Evolutionary conservation across 2,888 invertebrate genomes (phyloP), one percentile per base, ranked within the genome.

Genomic region (Limnephilus marmoratus): DNA sequence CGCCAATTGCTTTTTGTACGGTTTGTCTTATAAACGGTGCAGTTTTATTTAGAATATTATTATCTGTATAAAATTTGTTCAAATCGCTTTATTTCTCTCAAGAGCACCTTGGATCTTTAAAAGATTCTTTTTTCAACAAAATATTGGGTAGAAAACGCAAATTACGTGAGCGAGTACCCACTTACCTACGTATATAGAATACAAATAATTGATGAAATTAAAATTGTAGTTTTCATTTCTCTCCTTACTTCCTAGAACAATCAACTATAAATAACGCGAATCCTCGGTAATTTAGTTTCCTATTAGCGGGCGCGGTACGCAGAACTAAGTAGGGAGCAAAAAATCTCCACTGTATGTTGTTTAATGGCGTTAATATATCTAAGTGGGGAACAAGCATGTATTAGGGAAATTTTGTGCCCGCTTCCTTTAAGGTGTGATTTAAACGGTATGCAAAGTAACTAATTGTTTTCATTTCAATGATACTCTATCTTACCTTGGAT

Each of bases 281-380:
- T 92, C 82, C 92, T 86, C 41, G 81, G 92, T 86, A 92, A 92
- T 92, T 92, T 85, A 90, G 92, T 90, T 92, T 92, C 90, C 90
- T 86, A 90, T 90, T 90, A 92, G 90, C 86, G 86, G 85, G 49
- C 81, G 86, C 15, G 68, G 86, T 81, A 29, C 37, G 13, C 18
- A 41, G 34, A 86, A 81, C 24, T 85, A 41, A 85, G 18, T n/a
- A 53, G 41, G 85, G 53, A 15, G 90, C 90, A 85, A 85, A 90
- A 90, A 90, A 90, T 82, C 81, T 68, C 24, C 89, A n/a, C 37
- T 24, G 81, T 81, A n/a, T 89, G 18, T 89, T 89, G 89, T 89
- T 89, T 81, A 89, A 81, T 81, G 81, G 89, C 81, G 81, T 87
- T 53, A 49, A 87, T 87, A 53, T 87, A 87, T 87, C 87, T 87